Evolutionary conservation across 2,888 invertebrate genomes (phyloP), one percentile per base, ranked within the genome.

Genomic region (Tachina lurida): DNA sequence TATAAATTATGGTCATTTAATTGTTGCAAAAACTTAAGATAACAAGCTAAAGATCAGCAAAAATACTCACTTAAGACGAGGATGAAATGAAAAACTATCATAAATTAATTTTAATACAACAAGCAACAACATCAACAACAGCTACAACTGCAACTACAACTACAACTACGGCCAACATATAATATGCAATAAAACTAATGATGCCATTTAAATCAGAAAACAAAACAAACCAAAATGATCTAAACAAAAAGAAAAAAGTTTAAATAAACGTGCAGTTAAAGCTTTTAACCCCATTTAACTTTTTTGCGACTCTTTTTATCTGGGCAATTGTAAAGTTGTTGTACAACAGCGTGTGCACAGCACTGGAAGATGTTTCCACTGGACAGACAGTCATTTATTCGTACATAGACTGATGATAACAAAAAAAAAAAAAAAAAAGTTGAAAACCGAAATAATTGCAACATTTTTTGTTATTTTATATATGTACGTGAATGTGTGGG

Each of bases 211-310:
- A 83, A 83, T 79, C 75, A 47, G 74, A 81, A 81, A 81, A 74
- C 67, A 81, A 81, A 75, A 74, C 67, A 75, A 81, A 74, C 67
- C 43, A 81, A 81, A 81, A 81, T 74, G 7, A 67, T 10, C 45
- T 17, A 45, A 7, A 17, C 31, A n/a, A 31, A 67, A 60, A 52
- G n/a, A n/a, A 62, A 12, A 39, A 17, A 67, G 62, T 39, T 71
- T 63, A 86, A 86, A 86, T 82, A 86, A 83, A 86, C 86, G 86
- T 79, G 75, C 79, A 86, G 86, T 83, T 86, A 86, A 86, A 83
- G 86, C 83, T 86, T 86, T 86, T 83, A 86, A 86, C 86, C 86
- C 86, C 86, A 86, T 86, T 86, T 86, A 86, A 73, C 71, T 58
- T 71, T 41, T 82, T 76, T 62, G 62, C 62, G 62, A 62, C 62